Percentiles rank a stretch among this genome's conserved stretches.
Evolutionary conservation across 2,797 vertebrate genomes (phyloP).

Genomic region (Takifugu ocellatus): DNA sequence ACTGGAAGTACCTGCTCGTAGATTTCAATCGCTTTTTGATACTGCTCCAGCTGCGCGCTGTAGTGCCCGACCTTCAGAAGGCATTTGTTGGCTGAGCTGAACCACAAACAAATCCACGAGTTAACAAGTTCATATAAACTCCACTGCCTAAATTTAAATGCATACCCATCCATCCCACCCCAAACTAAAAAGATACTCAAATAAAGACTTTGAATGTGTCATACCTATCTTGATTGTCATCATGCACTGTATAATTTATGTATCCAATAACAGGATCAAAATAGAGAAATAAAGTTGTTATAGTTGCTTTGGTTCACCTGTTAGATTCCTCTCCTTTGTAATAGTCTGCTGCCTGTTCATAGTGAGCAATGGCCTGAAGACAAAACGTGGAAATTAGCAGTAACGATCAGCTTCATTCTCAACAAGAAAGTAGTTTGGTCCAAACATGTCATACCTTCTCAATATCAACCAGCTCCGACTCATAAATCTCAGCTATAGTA

Average conservation of each 20-base stretch:
- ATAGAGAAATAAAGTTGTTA: neutral
- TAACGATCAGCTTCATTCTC: neutral
- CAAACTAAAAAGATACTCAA: no score
- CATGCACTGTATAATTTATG: no score
- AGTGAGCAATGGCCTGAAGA: constrained; percentile 70
- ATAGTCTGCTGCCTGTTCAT: constrained; percentile 79
- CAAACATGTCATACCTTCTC: constrained; percentile 59
- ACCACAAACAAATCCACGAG: constrained; percentile 14
- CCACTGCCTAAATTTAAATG: neutral
- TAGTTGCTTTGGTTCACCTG: constrained; percentile 33
- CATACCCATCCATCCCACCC: no score
- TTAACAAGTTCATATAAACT: neutral
- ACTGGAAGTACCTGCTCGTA: constrained; percentile 81
- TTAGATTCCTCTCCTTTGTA: constrained; percentile 74
- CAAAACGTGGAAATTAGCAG: neutral
- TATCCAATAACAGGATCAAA: neutral
- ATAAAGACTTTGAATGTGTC: no score
- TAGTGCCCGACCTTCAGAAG: constrained; percentile 92
- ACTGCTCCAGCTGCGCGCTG: constrained; percentile 90
- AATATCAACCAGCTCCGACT: constrained; percentile 72
- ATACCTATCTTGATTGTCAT: no score
- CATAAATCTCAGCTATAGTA: constrained; percentile 74
- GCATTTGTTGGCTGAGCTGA: constrained; percentile 88
- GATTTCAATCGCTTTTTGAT: constrained; percentile 91
- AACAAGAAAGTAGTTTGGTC: neutral